Conservation (phyloP, 2,888 invertebrate species). For the Tetheella fluctuosa region DNA sequence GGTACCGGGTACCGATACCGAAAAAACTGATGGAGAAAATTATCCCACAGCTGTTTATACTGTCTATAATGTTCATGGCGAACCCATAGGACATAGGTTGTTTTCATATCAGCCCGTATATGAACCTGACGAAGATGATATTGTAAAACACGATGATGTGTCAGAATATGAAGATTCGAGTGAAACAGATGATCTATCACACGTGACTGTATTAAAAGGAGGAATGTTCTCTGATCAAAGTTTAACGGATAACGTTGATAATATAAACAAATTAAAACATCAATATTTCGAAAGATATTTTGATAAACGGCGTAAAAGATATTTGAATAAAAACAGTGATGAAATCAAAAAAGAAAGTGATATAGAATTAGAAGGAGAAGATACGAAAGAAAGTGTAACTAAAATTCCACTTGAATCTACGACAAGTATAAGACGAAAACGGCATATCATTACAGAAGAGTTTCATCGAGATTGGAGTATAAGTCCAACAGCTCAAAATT, state of each 20-base stretch:
- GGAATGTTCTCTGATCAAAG: constrained; percentile 66
- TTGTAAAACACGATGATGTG: constrained; percentile 59
- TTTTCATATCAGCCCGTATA: constrained; percentile 80
- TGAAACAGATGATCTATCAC: constrained; percentile 58
- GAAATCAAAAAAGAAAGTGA: constrained; percentile 52
- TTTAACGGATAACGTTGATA: constrained; percentile 48
- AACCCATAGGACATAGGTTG: constrained; percentile 75
- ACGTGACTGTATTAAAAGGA: constrained; percentile 75
- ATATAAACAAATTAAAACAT: constrained; percentile 73
- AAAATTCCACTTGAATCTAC: constrained; percentile 42
- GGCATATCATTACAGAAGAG: constrained; percentile 43
- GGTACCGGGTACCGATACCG: constrained; percentile 45
- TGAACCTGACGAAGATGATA: constrained; percentile 72
- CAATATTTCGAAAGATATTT: constrained; percentile 76
- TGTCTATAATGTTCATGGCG: constrained; percentile 77
- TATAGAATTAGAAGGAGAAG: constrained; percentile 56
- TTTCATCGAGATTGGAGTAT: constrained; percentile 50
- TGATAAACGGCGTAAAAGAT: constrained; percentile 74
- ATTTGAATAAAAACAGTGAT: constrained; percentile 58
- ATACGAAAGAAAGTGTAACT: constrained; percentile 45
- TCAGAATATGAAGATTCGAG: constrained; percentile 63
- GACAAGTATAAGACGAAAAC: constrained; percentile 55
- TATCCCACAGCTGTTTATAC: constrained; percentile 76
- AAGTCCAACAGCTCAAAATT: constrained; percentile 42
- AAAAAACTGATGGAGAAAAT: constrained; percentile 54